Evolutionary conservation across 2,888 invertebrate genomes (phyloP).

Genomic region (Dolomedes plantarius): DNA sequence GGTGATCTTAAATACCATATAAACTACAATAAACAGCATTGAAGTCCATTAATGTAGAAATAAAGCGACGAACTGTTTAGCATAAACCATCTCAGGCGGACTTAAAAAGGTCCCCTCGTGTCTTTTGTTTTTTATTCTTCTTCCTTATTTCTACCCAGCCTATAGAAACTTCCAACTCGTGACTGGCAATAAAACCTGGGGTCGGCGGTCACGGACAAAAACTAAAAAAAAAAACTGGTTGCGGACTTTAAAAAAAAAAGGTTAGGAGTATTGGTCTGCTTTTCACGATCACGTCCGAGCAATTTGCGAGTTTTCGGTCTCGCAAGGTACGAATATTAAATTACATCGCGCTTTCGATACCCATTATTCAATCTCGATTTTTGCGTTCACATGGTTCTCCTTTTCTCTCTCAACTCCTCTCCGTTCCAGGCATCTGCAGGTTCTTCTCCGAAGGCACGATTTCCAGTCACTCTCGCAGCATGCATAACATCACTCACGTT

Average conservation of each 20-base stretch:
- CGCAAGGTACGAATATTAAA: conserved; percentile 1
- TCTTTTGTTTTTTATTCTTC: background rate
- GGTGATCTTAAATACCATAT: too few species aligned
- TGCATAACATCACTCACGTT: too few species aligned
- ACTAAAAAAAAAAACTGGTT: too few species aligned
- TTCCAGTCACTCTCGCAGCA: too few species aligned
- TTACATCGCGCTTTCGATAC: background rate
- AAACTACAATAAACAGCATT: too few species aligned
- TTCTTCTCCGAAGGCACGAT: too few species aligned
- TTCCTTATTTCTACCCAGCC: background rate
- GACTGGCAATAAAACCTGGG: background rate
- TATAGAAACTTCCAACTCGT: background rate
- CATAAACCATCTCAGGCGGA: too few species aligned
- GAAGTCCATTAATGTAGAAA: too few species aligned
- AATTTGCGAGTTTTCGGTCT: background rate
- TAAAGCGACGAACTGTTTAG: too few species aligned
- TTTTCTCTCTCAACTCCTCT: too few species aligned
- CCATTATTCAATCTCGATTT: background rate
- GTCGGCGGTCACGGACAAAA: background rate
- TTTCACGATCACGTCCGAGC: background rate
- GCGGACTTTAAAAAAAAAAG: background rate
- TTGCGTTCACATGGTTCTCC: background rate
- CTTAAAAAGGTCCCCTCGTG: too few species aligned
- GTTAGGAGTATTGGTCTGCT: background rate
- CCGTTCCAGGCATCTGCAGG: too few species aligned